A percentile compares a stretch with the other conserved stretches of the same genome.
Evolutionary conservation across 2,797 vertebrate genomes (phyloP).

Genomic region (Phalanger gymnotis): DNA sequence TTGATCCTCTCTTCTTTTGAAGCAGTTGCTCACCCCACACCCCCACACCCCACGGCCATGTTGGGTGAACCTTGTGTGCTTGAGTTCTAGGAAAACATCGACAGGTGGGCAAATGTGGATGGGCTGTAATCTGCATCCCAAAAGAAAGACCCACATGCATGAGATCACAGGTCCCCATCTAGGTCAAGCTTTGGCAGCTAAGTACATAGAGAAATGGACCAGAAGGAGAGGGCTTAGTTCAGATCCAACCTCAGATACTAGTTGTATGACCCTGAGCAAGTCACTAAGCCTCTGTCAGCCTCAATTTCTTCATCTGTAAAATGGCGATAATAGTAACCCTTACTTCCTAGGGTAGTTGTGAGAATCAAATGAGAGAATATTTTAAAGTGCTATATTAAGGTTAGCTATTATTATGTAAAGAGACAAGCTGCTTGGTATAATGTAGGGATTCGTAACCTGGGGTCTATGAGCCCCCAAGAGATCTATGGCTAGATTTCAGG

Average conservation of each 20-base stretch:
- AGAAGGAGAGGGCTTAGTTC: neutral
- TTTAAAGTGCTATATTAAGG: neutral
- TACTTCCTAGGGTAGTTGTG: neutral
- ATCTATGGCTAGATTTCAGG: neutral
- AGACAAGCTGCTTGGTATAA: neutral
- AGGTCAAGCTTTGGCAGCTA: neutral
- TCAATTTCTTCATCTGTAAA: neutral
- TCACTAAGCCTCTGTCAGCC: neutral
- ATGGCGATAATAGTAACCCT: neutral
- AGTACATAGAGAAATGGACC: neutral
- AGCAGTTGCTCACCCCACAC: neutral
- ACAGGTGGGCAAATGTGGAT: neutral
- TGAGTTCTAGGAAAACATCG: neutral
- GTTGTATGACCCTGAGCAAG: neutral
- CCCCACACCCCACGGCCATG: neutral
- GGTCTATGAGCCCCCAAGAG: neutral
- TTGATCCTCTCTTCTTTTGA: neutral
- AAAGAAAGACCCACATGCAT: neutral
- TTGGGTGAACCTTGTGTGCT: neutral
- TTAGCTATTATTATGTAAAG: neutral
- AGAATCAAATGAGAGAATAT: neutral
- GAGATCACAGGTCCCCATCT: neutral
- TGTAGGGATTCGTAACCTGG: neutral
- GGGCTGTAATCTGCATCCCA: neutral
- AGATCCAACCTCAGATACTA: neutral